Evolutionary conservation across 1,140 invertebrate species (phyloP), one percentile per base, ranked within the genome.

Genomic region (Neodiprion pinetum): DNA sequence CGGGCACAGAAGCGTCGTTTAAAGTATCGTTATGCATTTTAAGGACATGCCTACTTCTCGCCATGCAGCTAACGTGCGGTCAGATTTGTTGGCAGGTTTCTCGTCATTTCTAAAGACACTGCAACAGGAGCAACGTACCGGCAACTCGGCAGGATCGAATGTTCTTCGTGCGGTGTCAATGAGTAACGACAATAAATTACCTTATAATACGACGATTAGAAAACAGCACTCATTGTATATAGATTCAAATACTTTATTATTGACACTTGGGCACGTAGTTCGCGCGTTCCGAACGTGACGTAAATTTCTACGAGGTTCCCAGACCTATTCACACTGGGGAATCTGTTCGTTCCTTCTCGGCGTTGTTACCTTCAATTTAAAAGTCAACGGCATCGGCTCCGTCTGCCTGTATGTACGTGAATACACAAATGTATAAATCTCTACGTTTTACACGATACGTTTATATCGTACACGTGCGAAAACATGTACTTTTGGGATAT

Each of bases 201-300:
- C 12, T 21, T 23, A 11, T 69, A 69, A 69, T 69, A 12, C 7
- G 67, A 23, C 7, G 67, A 69, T 69, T 69, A 69, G 67, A 23
- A 69, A 21, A 69, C 67, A 47, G 67, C 40, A 10, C 14, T 21
- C 40, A 61, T 61, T 61, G 53, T 61, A 61, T 61, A 12, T 61
- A 17, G 53, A 61, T 17, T 61, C 53, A 61, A 61, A 17, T 61
- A 61, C 53, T 61, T 61, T 61, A 61, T 14, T 61, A 61, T 61
- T 61, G 53, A 61, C 53, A 61, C 11, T 61, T 17, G n/a, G n/a
- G 53, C 53, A 61, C 53, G 53, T 61, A 61, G 53, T 61, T 61
- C 53, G 53, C 53, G 40, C 67, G 67, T 69, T 69, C n/a, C 67
- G 67, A 21, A 47, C 67, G 67, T 69, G 67, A 69, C 40, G 40